These are phyloP conservation scores for Sebastes oblongus DNA, from an alignment of 2,797 vertebrate species.

Conservation along the genomic window DNA sequence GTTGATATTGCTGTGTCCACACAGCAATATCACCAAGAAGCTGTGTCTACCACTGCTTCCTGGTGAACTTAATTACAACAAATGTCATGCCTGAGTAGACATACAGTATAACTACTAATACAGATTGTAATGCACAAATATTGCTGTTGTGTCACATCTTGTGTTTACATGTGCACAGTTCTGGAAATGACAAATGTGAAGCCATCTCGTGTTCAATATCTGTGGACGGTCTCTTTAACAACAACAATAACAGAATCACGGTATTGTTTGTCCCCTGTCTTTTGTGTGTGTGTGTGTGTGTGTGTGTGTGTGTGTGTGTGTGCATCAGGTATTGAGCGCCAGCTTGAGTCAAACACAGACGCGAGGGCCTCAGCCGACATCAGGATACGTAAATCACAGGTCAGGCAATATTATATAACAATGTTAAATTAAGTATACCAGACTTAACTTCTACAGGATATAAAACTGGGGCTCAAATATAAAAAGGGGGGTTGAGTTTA, in stretches of 20 bases:
- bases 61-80: neutral
- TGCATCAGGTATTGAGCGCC: conserved; percentile 87
- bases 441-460: neutral
- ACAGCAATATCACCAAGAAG: too few relatives aligned
- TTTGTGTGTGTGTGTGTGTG: neutral
- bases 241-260: neutral
- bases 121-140: neutral
- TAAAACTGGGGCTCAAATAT: neutral
- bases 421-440: neutral
- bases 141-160: neutral
- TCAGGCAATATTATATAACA: conserved; percentile 45
- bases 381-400: conserved; percentile 96
- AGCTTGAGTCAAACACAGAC: conserved; percentile 88
- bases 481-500: neutral
- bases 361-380: conserved; percentile 89
- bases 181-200: neutral
- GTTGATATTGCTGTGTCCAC: too few relatives aligned
- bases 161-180: neutral
- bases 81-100: neutral
- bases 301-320: neutral
- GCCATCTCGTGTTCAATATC: neutral
- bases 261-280: neutral
- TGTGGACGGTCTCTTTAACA: neutral
- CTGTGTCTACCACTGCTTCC: neutral
- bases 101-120: neutral